These are phyloP conservation scores for Ictalurus furcatus DNA, from an alignment of 2,113 vertebrate genomes.

Conservation along the genomic window DNA sequence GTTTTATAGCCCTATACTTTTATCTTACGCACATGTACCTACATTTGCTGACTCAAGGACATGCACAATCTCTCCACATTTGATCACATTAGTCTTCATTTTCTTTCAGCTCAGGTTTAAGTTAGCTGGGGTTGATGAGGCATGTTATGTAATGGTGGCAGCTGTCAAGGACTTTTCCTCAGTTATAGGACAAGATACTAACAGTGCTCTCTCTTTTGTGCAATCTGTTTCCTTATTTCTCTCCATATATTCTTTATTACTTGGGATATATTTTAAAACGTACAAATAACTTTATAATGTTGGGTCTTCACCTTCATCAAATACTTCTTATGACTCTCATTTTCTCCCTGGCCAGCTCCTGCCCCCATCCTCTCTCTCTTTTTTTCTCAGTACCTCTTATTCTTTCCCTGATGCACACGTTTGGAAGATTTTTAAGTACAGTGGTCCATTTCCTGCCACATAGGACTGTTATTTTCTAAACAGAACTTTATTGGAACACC, in stretches of 20 bases:
- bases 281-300: conserved; percentile 1
- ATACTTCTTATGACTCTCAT: background rate
- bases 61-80: background rate
- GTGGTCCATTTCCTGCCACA: conserved; percentile 60
- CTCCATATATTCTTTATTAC: background rate
- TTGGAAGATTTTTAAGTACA: background rate
- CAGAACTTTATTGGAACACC: conserved; percentile 57
- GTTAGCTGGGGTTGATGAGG: conserved; percentile 44
- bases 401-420: conserved; percentile 37
- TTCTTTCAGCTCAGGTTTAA: conserved; percentile 36
- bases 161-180: conserved; percentile 55
- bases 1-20: background rate
- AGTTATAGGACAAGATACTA: conserved; percentile 35
- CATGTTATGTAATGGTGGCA: conserved; percentile 51
- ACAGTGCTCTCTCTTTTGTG: conserved; percentile 6
- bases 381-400: background rate
- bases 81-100: conserved; percentile 22
- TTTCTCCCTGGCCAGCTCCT: conserved; percentile 43
- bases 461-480: conserved; percentile 60
- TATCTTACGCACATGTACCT: background rate
- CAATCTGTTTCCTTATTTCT: conserved; percentile 10
- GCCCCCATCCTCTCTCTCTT: background rate
- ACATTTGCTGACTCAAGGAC: background rate
- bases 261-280: conserved; percentile 14
- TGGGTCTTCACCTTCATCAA: background rate